Percentiles rank a stretch among this genome's conserved stretches.
phyloP scores from a whole-genome alignment of 1,140 invertebrate genomes.

The Listronotus bonariensis region DNA sequence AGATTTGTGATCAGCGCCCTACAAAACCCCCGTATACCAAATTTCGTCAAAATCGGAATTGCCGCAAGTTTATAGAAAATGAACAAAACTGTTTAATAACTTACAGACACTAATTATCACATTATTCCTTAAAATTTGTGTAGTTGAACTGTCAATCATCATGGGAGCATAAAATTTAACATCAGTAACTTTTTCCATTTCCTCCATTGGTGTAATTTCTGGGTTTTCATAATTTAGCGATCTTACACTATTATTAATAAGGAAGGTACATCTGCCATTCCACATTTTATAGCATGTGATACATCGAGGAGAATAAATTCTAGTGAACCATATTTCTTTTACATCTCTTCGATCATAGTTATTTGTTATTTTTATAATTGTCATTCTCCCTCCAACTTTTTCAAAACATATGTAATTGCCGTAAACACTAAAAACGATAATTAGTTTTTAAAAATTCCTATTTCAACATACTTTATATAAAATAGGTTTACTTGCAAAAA shows the following conservation, averaged over 20 bases:
- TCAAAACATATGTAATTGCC: slow-evolving; percentile 51
- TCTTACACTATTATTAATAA: slow-evolving; percentile 50
- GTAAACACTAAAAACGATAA: slow-evolving; percentile 48
- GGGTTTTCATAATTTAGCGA: slow-evolving; percentile 42
- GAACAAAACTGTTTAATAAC: slow-evolving; percentile 8
- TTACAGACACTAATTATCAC: slow-evolving; percentile 51
- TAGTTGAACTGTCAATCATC: slow-evolving; percentile 31
- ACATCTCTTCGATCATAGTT: slow-evolving; percentile 36
- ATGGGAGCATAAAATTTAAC: slow-evolving; percentile 41
- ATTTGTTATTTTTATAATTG: slow-evolving; percentile 43
- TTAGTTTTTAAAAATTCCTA: too few relatives aligned
- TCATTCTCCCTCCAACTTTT: slow-evolving; percentile 48
- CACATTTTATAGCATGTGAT: slow-evolving; percentile 51
- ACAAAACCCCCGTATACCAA: too few relatives aligned
- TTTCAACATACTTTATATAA: too few relatives aligned
- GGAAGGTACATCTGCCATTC: slow-evolving; percentile 47
- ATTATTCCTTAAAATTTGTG: slow-evolving; percentile 47
- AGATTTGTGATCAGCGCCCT: too few relatives aligned
- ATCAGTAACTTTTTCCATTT: slow-evolving; percentile 37
- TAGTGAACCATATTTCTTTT: slow-evolving; percentile 48
- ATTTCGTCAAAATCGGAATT: too few relatives aligned
- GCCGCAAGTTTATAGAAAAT: too few relatives aligned
- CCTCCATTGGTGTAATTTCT: slow-evolving; percentile 39
- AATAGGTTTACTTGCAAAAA: too few relatives aligned
- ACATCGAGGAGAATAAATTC: slow-evolving; percentile 51